Evolutionary conservation across 2,797 vertebrate species (phyloP), one percentile per base, ranked within the genome.

Genomic region (Diplodus sargus): DNA sequence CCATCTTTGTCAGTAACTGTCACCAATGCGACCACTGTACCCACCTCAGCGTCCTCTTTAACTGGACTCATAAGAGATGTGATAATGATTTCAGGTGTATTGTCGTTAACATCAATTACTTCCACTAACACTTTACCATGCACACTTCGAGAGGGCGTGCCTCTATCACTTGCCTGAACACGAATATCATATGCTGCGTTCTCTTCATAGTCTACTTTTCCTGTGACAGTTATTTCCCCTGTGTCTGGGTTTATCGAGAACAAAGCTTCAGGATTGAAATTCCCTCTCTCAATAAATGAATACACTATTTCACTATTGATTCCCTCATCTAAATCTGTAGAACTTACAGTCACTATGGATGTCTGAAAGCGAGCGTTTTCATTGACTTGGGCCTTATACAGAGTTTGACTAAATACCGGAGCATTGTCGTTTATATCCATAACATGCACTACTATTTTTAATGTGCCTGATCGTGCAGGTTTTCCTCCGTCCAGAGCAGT

Each of bases 401-500:
- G 81, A 2, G 90, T 47, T 63, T 90, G 90, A 64, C 82, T 94
- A 79, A 95, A 95, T 43, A 90, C 34, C 0, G 95, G 96, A 20
- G 14, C 49, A 53, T 96, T 93, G 51, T 97, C 96, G 39, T 96
- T 97, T 12, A 73, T 81, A 81, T 97, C 96, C 14, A 96, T 80
- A 1, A 96, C 93, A 59, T 88, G 56, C 0, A 96, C 86, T 1
- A 91, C 14, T 58, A 97, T 92, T 11, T 92, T 85, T 52, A 95
- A 73, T 0, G 93, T 93, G 1, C 96, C 96, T 0, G 95, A 93
- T 12, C 88, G 76, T 4, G 90, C 67, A 23, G 96, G 96, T 34
- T 93, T 94, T 39, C 95, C 96, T 23, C 96, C 95, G 5, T 97
- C 96, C 10, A 94, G 17, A 57, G 95, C 95, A 22, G 87, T 95